phyloP scores from a whole-genome alignment of 2,113 vertebrate species.

The Chunga burmeisteri region DNA sequence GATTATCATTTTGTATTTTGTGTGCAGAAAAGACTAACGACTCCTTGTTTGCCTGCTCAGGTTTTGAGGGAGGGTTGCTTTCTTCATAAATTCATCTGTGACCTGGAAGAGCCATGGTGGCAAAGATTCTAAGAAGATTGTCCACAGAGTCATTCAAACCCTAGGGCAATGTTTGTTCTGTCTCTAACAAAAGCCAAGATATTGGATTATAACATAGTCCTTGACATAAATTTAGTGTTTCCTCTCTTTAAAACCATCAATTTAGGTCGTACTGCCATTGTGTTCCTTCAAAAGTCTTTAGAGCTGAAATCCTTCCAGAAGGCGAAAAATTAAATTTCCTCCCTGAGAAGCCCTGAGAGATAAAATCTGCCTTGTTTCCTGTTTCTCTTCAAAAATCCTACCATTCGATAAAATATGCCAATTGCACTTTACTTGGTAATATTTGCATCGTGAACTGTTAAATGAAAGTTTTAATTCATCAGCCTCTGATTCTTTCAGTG shows the following conservation, averaged over 20 bases:
- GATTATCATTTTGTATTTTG: neutral
- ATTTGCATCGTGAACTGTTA: neutral
- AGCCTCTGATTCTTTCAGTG: neutral
- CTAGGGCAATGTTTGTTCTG: neutral
- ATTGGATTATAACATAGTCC: neutral
- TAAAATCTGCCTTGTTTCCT: neutral
- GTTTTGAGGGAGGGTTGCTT: neutral
- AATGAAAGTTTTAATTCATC: neutral
- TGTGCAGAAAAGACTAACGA: neutral
- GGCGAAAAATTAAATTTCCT: neutral
- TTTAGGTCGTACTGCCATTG: neutral
- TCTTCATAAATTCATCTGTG: neutral
- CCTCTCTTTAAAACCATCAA: neutral
- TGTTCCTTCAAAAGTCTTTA: neutral
- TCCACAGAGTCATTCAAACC: neutral
- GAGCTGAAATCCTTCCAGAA: slow-evolving; percentile 1
- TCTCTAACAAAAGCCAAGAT: neutral
- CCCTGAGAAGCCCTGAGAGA: neutral
- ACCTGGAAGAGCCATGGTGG: neutral
- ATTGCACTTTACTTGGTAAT: neutral
- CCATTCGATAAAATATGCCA: neutral
- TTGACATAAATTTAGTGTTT: neutral
- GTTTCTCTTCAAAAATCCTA: neutral
- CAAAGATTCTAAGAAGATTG: neutral
- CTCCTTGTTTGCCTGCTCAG: neutral